Evolutionary conservation across 2,113 vertebrate genomes (phyloP).

Genomic region (Misgurnus anguillicaudatus): DNA sequence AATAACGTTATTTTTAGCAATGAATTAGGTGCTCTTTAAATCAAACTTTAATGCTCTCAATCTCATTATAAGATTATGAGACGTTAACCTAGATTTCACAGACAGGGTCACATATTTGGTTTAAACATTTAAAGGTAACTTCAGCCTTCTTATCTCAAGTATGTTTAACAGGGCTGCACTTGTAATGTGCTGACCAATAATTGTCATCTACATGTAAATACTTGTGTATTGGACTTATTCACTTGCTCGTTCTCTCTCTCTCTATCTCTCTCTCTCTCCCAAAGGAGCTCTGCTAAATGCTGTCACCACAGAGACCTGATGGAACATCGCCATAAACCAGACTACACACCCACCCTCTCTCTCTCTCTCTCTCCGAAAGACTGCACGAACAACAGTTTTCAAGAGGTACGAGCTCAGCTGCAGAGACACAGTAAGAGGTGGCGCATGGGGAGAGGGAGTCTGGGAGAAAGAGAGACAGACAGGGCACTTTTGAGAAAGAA

Average conservation of each 20-base stretch:
- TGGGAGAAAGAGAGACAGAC: slow-evolving; percentile 57
- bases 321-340: slow-evolving; percentile 35
- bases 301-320: slow-evolving; percentile 63
- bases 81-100: too few species aligned
- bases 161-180: not conserved
- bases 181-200: not conserved
- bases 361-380: slow-evolving; percentile 25
- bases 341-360: slow-evolving; percentile 3
- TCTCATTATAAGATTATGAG: too few species aligned
- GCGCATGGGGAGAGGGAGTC: slow-evolving; percentile 29
- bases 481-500: slow-evolving; percentile 53
- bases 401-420: slow-evolving; percentile 42
- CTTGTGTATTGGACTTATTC: not conserved
- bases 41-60: too few species aligned
- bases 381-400: slow-evolving; percentile 10
- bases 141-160: not conserved
- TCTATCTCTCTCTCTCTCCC: slow-evolving; percentile 47
- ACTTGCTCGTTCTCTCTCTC: slow-evolving; percentile 10
- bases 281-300: slow-evolving; percentile 59
- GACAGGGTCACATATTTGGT: too few species aligned
- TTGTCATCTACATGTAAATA: not conserved
- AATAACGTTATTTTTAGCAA: too few species aligned
- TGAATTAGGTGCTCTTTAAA: too few species aligned
- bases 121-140: not conserved
- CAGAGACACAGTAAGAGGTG: slow-evolving; percentile 38